Conservation (phyloP, 2,113 vertebrate species). For the Trichomycterus rosablanca region DNA sequence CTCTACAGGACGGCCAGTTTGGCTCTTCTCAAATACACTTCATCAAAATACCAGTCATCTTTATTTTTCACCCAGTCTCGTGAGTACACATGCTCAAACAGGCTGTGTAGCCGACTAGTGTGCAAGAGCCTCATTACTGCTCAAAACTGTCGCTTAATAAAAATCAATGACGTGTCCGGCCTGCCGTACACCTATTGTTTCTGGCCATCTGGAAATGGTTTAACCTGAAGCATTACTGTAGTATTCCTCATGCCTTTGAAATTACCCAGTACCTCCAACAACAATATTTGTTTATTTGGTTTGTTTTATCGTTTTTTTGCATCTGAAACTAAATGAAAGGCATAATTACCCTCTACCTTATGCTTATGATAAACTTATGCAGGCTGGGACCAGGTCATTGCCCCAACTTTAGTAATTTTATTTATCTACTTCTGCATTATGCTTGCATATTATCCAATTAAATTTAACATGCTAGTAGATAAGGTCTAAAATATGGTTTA, state of each 20-base stretch:
- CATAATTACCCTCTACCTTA: conserved; percentile 16
- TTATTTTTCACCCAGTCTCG: conserved; percentile 57
- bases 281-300: conserved; percentile 64
- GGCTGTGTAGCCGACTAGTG: conserved; percentile 24
- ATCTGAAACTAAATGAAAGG: conserved; percentile 42
- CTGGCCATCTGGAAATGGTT: conserved; percentile 70
- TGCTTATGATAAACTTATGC: too few species aligned
- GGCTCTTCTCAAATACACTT: conserved; percentile 43
- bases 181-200: conserved; percentile 57
- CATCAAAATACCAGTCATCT: conserved; percentile 60
- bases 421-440: conserved; percentile 21
- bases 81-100: conserved; percentile 58
- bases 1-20: conserved; percentile 18
- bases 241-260: conserved; percentile 26
- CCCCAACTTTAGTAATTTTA: conserved; percentile 17
- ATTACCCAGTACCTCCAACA: conserved; percentile 42
- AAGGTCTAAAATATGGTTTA: conserved; percentile 19
- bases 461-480: conserved; percentile 27
- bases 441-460: conserved; percentile 13
- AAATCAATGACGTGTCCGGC: conserved; percentile 59
- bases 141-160: conserved; percentile 54
- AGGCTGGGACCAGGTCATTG: conserved; percentile 3
- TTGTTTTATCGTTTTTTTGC: conserved; percentile 55
- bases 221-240: conserved; percentile 31
- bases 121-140: conserved; percentile 15